Evolutionary conservation across 2,113 vertebrate species (phyloP).

Genomic region (Marmota flaviventris): DNA sequence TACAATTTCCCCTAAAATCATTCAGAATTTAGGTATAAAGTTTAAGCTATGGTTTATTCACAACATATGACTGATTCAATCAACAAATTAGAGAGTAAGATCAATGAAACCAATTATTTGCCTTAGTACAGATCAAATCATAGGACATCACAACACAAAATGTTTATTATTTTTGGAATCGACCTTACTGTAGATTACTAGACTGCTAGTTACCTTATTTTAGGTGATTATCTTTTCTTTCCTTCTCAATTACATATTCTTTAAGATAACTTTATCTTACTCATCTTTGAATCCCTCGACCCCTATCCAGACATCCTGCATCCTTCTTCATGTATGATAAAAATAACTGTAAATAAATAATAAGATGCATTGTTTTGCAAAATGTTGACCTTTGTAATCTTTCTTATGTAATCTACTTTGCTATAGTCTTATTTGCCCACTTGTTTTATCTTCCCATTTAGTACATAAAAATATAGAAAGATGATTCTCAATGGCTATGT

Average conservation of each 20-base stretch:
- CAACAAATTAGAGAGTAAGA: constrained; percentile 63
- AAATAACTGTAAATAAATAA: background rate
- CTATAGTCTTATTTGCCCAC: background rate
- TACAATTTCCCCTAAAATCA: background rate
- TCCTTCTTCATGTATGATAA: background rate
- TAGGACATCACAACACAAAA: background rate
- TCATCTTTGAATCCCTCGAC: background rate
- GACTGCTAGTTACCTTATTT: constrained; percentile 20
- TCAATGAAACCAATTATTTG: constrained; percentile 57
- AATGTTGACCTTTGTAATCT: constrained; percentile 10
- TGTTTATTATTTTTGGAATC: constrained; percentile 8
- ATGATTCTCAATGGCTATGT: background rate
- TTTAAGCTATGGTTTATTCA: constrained; percentile 49
- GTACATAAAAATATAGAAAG: constrained; percentile 46
- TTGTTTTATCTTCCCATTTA: constrained; percentile 56
- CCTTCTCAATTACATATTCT: background rate
- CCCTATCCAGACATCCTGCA: background rate
- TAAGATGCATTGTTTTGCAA: constrained; percentile 41
- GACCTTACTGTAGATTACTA: constrained; percentile 16
- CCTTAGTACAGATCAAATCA: constrained; percentile 15
- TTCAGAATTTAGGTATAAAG: background rate
- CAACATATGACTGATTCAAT: background rate
- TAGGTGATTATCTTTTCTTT: background rate
- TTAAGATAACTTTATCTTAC: constrained; percentile 46
- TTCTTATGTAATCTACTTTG: constrained; percentile 41